phyloP scores from a whole-genome alignment of 2,888 invertebrate species.

The Dicranocentrus wangi region DNA sequence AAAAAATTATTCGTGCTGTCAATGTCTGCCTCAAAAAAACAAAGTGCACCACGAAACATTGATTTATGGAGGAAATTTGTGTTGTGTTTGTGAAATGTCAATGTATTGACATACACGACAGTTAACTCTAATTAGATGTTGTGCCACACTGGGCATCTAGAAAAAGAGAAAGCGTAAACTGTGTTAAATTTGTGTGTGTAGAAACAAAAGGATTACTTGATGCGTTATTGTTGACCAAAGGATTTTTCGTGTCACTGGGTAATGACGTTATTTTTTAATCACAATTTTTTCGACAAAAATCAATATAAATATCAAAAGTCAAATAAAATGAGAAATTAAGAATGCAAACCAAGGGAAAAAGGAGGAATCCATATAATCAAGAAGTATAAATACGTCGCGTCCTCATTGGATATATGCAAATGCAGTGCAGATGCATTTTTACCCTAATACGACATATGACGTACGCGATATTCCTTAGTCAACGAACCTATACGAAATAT shows the following conservation, averaged over 20 bases:
- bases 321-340: conserved; percentile 43
- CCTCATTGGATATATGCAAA: background rate
- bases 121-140: conserved; percentile 7
- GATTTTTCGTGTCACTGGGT: conserved; percentile 58
- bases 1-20: too few species aligned
- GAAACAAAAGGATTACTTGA: background rate
- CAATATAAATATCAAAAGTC: background rate
- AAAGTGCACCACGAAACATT: too few species aligned
- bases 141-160: background rate
- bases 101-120: conserved; percentile 30
- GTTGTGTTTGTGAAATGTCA: conserved; percentile 17
- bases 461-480: too few species aligned
- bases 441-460: too few species aligned
- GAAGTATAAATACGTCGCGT: background rate
- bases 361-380: conserved; percentile 14
- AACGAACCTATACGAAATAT: too few species aligned
- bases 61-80: background rate
- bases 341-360: conserved; percentile 30
- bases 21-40: too few species aligned
- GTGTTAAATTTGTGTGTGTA: background rate
- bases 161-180: background rate
- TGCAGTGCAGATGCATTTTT: conserved; percentile 6
- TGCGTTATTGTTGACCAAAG: conserved; percentile 23
- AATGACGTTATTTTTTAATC: conserved; percentile 38
- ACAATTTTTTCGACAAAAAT: conserved; percentile 13